phyloP scores from a whole-genome alignment of 2,888 invertebrate genomes.

The Eupithecia insigniata region DNA sequence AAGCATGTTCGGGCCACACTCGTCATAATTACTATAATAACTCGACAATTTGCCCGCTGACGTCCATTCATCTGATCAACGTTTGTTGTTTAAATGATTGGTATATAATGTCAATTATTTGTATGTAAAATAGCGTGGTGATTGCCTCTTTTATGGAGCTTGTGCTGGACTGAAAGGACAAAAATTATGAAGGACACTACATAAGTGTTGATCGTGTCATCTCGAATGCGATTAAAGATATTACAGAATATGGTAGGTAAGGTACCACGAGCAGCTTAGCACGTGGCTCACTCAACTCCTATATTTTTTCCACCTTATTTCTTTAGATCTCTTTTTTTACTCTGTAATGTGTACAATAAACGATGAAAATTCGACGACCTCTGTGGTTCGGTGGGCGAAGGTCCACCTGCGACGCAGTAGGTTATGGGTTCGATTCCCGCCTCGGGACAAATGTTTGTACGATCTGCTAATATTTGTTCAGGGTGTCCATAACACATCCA shows the following conservation, averaged over 20 bases:
- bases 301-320: no score
- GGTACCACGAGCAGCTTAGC: no score
- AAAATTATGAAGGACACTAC: not conserved
- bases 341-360: no score
- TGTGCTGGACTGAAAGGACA: not conserved
- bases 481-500: no score
- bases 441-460: no score
- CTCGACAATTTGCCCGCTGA: conserved; percentile 42
- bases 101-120: conserved; percentile 20
- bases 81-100: conserved; percentile 51
- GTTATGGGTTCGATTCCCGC: no score
- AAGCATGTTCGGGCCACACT: conserved; percentile 68
- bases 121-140: conserved; percentile 2
- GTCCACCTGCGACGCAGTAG: no score
- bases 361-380: no score
- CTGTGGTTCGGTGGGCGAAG: no score
- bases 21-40: conserved; percentile 47
- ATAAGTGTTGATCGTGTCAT: not conserved
- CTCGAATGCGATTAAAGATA: not conserved
- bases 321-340: no score
- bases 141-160: conserved; percentile 1
- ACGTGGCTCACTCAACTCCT: no score
- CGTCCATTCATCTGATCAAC: conserved; percentile 43
- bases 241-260: not conserved
- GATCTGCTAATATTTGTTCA: no score